Evolutionary conservation across 2,113 vertebrate species (phyloP).

Genomic region (Syngnathoides biaculeatus): DNA sequence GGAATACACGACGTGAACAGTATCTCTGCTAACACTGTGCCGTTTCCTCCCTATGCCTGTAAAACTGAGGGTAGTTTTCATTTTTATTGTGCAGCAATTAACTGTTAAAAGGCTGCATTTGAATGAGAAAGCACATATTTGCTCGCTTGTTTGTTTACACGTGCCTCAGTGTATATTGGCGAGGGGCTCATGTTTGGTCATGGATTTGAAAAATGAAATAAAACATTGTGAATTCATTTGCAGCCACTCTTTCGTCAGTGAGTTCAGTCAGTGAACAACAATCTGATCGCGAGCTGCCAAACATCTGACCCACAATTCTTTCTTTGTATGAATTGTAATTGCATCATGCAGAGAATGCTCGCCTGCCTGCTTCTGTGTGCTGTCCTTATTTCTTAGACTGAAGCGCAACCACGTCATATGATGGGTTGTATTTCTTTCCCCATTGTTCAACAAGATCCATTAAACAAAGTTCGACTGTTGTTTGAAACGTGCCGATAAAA

Average conservation of each 20-base stretch:
- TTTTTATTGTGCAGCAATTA: neutral
- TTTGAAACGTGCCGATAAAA: conserved; percentile 23
- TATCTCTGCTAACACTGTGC: neutral
- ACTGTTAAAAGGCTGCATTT: conserved; percentile 17
- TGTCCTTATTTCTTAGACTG: neutral
- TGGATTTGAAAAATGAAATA: conserved; percentile 32
- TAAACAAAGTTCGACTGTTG: conserved; percentile 39
- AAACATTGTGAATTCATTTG: conserved; percentile 48
- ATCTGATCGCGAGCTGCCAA: conserved; percentile 40
- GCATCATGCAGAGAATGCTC: conserved; percentile 25
- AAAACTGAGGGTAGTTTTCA: neutral
- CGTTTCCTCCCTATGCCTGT: neutral
- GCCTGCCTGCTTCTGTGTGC: conserved; percentile 37
- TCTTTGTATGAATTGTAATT: conserved; percentile 38
- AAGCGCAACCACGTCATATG: neutral
- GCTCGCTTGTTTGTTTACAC: conserved; percentile 44
- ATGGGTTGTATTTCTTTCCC: conserved; percentile 32
- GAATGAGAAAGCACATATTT: conserved; percentile 33
- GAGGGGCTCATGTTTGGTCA: conserved; percentile 36
- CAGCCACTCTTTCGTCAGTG: conserved; percentile 51
- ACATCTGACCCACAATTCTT: conserved; percentile 55
- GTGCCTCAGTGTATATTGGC: conserved; percentile 1
- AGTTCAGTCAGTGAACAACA: conserved; percentile 49
- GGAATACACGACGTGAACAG: too few species aligned
- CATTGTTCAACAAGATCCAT: conserved; percentile 57